Conservation (phyloP, 2,113 vertebrate species). For the Oenanthe melanoleuca region DNA sequence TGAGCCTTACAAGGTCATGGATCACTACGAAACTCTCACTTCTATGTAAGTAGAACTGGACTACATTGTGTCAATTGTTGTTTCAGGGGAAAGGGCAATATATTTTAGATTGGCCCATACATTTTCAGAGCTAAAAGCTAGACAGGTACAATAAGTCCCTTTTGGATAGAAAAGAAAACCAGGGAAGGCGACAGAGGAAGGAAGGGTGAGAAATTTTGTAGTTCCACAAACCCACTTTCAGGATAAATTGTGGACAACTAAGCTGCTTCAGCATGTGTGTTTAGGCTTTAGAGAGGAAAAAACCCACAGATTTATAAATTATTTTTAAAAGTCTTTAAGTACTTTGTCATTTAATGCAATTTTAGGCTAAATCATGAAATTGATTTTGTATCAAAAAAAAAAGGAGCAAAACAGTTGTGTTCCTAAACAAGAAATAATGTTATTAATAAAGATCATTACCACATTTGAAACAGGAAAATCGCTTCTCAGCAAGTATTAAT, state of each 20-base stretch:
- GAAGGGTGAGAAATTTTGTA: neutral
- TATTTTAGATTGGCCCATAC: slow-evolving; percentile 30
- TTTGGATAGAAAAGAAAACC: neutral
- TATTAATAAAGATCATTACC: slow-evolving; percentile 6
- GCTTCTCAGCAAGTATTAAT: neutral
- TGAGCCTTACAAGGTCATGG: slow-evolving; percentile 49
- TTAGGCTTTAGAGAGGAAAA: neutral
- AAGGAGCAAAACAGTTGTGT: neutral
- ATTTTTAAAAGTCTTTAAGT: neutral
- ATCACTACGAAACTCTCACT: slow-evolving; percentile 17
- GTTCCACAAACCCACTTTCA: neutral
- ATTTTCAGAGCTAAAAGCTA: slow-evolving; percentile 6
- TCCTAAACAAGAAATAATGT: neutral
- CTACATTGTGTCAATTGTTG: slow-evolving; percentile 47
- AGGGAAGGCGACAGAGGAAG: neutral
- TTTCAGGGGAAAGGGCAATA: slow-evolving; percentile 33
- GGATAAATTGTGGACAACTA: neutral
- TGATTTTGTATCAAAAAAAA: neutral
- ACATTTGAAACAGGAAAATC: neutral
- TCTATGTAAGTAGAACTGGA: slow-evolving; percentile 28
- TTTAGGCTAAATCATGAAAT: neutral
- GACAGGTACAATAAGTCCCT: neutral
- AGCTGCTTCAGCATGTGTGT: neutral
- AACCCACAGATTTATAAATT: neutral
- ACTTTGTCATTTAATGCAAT: neutral